phyloP scores from a whole-genome alignment of 1,140 invertebrate species.

The Telenomus remus region DNA sequence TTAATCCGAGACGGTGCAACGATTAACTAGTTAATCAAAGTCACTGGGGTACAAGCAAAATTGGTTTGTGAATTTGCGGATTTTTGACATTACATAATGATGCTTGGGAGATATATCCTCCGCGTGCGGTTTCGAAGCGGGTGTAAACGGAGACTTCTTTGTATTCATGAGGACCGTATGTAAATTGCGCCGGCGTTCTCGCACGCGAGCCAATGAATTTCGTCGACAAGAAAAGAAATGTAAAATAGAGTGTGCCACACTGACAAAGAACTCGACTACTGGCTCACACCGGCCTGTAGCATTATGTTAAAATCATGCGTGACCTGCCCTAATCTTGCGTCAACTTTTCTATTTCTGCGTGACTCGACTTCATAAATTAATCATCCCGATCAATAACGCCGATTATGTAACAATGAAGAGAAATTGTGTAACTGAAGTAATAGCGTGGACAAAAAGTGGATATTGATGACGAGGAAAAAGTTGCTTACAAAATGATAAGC shows the following conservation, averaged over 20 bases:
- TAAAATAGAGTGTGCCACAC: constrained; percentile 24
- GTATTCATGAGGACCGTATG: constrained; percentile 55
- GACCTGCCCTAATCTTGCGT: constrained; percentile 26
- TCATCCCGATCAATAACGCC: not conserved
- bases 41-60: constrained; percentile 9
- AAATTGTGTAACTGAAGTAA: too few species aligned
- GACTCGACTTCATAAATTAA: not conserved
- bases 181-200: constrained; percentile 44
- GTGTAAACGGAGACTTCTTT: constrained; percentile 41
- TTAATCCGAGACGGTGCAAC: constrained; percentile 4
- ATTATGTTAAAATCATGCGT: constrained; percentile 36
- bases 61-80: constrained; percentile 2
- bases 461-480: too few species aligned
- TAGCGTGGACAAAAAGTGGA: too few species aligned
- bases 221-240: constrained; percentile 38
- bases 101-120: constrained; percentile 13
- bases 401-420: constrained; percentile 4
- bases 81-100: constrained; percentile 26
- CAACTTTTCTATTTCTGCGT: constrained; percentile 8
- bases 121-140: constrained; percentile 15
- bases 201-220: constrained; percentile 50
- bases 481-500: too few species aligned
- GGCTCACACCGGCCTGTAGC: constrained; percentile 3
- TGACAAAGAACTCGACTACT: constrained; percentile 21
- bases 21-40: constrained; percentile 27